These are phyloP conservation scores for Cecropterus lyciades DNA, from an alignment of 1,140 invertebrate genomes.

Conservation along the genomic window DNA sequence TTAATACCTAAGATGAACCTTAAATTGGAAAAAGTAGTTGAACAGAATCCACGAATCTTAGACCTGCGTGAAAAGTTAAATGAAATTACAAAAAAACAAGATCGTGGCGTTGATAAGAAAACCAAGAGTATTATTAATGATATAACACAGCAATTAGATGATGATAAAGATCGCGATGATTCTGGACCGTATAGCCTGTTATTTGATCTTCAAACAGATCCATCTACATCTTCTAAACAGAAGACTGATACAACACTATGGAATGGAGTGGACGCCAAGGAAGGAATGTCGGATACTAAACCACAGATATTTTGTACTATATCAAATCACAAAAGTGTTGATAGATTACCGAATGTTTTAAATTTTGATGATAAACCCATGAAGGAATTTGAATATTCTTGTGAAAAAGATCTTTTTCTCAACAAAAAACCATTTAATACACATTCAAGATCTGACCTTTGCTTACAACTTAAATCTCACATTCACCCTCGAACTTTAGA, in stretches of 20 bases:
- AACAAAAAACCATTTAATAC: conserved; percentile 66
- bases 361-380: conserved; percentile 77
- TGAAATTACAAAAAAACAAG: conserved; percentile 76
- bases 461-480: conserved; percentile 74
- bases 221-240: conserved; percentile 60
- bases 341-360: conserved; percentile 70
- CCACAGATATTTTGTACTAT: conserved; percentile 43
- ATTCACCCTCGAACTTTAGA: conserved; percentile 63
- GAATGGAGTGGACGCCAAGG: conserved; percentile 44
- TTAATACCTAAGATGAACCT: conserved; percentile 78
- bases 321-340: conserved; percentile 59
- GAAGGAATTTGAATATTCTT: conserved; percentile 80
- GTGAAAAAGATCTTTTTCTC: conserved; percentile 69
- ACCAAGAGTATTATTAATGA: conserved; percentile 73
- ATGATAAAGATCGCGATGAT: conserved; percentile 74
- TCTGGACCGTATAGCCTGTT: conserved; percentile 85
- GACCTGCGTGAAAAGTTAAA: conserved; percentile 77
- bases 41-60: conserved; percentile 74
- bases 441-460: conserved; percentile 75
- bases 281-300: conserved; percentile 43
- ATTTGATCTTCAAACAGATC: conserved; percentile 77
- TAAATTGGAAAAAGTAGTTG: conserved; percentile 68
- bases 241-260: conserved; percentile 46
- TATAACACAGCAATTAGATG: conserved; percentile 73
- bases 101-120: conserved; percentile 71